Conservation (phyloP, 2,113 vertebrate species). For the Dromas ardeola region DNA sequence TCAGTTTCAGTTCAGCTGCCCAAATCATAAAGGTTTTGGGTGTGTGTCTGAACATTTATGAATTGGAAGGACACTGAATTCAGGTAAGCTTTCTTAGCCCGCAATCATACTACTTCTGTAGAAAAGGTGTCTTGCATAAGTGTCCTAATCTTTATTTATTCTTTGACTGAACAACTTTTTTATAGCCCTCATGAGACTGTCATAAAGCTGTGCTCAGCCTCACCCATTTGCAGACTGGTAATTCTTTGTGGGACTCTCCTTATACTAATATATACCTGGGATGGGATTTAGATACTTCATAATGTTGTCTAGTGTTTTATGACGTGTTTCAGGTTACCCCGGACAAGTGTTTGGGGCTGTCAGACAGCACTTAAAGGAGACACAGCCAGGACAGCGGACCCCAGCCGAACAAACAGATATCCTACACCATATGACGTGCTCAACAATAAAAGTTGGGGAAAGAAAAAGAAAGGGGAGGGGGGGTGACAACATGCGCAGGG, state of each 20-base stretch:
- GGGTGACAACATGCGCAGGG: neutral
- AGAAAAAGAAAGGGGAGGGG: neutral
- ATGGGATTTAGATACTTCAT: neutral
- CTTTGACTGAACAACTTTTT: neutral
- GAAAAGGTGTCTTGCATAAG: neutral
- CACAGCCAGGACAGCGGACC: neutral
- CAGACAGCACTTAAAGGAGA: neutral
- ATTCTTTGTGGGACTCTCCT: neutral
- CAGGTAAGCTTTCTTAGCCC: neutral
- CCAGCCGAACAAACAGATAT: neutral
- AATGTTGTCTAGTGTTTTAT: neutral
- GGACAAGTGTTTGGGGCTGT: neutral
- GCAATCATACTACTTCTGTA: neutral
- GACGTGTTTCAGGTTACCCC: neutral
- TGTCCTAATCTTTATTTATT: neutral
- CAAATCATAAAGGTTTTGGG: neutral
- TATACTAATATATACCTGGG: neutral
- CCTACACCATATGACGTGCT: accelerated
- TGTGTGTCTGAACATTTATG: neutral
- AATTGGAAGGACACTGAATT: neutral
- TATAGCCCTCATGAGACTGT: neutral
- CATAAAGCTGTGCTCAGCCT: neutral
- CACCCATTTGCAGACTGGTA: neutral
- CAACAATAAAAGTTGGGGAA: neutral
- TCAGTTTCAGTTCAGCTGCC: neutral